Evolutionary conservation across 2,113 vertebrate species (phyloP).

Genomic region (Lipophrys pholis): DNA sequence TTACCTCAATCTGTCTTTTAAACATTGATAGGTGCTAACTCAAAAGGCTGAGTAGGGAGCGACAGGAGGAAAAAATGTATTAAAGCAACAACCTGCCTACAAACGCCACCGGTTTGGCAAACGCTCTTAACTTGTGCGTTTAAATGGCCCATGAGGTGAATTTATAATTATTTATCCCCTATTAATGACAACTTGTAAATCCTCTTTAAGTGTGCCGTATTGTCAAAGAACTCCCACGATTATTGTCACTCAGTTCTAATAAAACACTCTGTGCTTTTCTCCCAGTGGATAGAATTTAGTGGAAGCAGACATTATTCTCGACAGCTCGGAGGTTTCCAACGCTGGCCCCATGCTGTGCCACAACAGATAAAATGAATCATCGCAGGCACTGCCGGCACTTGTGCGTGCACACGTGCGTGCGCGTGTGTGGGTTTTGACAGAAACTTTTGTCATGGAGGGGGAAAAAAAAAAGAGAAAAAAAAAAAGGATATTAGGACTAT

Average conservation of each 20-base stretch:
- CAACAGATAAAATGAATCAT: conserved; percentile 67
- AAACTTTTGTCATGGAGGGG: conserved; percentile 49
- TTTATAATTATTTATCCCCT: conserved; percentile 31
- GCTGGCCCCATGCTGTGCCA: conserved; percentile 61
- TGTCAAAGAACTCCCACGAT: conserved; percentile 20
- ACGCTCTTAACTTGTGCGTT: conserved; percentile 5
- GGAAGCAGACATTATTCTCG: conserved; percentile 59
- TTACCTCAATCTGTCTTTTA: not conserved
- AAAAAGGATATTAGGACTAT: conserved; percentile 52
- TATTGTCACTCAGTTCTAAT: conserved; percentile 46
- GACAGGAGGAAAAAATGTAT: not conserved
- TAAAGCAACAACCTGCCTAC: not conserved
- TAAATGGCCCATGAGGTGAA: conserved; percentile 8
- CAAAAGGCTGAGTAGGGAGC: not conserved
- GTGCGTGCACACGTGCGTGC: not conserved
- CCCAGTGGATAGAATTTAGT: conserved; percentile 50
- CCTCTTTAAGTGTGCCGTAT: conserved; percentile 1
- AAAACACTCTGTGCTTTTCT: conserved; percentile 20
- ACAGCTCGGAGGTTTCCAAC: conserved; percentile 67
- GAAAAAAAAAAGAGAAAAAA: conserved; percentile 27
- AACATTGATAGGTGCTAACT: not conserved
- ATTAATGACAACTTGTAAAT: conserved; percentile 33
- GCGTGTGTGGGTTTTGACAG: conserved; percentile 50
- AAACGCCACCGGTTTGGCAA: not conserved
- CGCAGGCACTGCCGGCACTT: conserved; percentile 29